Base-by-base conservation (phyloP, 2,888 invertebrate species). In the Dyspetes luteomarginatus region DNA sequence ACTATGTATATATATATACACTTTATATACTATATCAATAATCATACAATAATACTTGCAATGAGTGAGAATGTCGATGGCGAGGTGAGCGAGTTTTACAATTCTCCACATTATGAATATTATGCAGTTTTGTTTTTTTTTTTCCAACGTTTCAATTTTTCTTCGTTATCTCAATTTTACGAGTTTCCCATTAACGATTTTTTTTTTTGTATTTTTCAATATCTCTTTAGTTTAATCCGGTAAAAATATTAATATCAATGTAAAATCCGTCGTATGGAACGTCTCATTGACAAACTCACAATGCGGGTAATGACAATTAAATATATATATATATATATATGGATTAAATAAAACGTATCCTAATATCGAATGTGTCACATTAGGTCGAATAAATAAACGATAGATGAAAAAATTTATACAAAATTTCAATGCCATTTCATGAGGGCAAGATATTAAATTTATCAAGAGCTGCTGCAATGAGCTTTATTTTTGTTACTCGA, bases 41-140 rank as follows among this genome's bases (percentile, higher is more conserved):
- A 82, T 81, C 73, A 77, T 79, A 77, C 75, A 79, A 84, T 84
- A 84, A 84, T 84, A 84, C 81, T 84, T 84, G 81, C 73, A 79
- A 82, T 79, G 60, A 65, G 56, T 74, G 73, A 80, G 65, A 79
- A 81, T 78, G 78, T 60, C 72, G 64, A 82, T 81, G 73, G 56
- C 36, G 45, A n/a, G n/a, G 28, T 52, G 15, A 50, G 36, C 41
- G 36, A 17, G 2, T 58, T 43, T 55, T 26, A n/a, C n/a, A 41
- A 62, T 64, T 15, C 24, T 64, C 24, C 17, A 17, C 48, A 60
- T 30, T 19, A 43, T 58, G 15, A 71, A 71, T 41, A 28, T 52
- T 55, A 22, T 4, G 15, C 24, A 36, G 26, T 60, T 60, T 72
- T 62, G 26, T 64, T 65, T 71, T 52, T 50, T 28, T 41, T 48